phyloP scores from a whole-genome alignment of 2,797 vertebrate genomes.

The Lacerta viridis region DNA sequence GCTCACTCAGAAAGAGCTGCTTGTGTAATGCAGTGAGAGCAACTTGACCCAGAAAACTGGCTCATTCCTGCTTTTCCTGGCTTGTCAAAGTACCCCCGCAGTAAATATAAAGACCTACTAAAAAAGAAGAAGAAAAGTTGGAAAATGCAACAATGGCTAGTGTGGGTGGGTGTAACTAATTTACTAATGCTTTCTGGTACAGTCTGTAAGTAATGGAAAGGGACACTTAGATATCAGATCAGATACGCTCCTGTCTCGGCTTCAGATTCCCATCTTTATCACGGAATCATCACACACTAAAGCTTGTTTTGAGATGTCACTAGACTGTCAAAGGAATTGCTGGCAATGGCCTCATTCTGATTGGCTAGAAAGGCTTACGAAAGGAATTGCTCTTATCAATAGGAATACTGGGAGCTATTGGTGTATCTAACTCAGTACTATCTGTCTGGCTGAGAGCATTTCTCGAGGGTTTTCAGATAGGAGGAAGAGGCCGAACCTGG shows the following conservation, averaged over 20 bases:
- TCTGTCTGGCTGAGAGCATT: neutral
- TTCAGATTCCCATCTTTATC: neutral
- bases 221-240: neutral
- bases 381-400: neutral
- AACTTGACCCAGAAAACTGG: neutral
- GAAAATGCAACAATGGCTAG: slow-evolving; percentile 3
- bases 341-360: neutral
- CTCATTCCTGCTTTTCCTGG: slow-evolving; percentile 36
- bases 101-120: neutral
- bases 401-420: neutral
- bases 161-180: neutral
- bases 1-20: neutral
- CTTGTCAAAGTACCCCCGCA: neutral
- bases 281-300: neutral
- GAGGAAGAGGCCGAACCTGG: too few species aligned
- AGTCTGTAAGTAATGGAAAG: too few species aligned
- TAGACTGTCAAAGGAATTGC: neutral
- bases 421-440: neutral
- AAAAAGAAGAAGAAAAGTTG: neutral
- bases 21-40: neutral
- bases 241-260: neutral
- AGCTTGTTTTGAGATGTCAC: neutral
- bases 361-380: neutral
- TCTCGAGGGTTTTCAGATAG: neutral
- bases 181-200: neutral